Conservation (phyloP, 2,888 invertebrate species). For the Sinotaia quadrata region DNA sequence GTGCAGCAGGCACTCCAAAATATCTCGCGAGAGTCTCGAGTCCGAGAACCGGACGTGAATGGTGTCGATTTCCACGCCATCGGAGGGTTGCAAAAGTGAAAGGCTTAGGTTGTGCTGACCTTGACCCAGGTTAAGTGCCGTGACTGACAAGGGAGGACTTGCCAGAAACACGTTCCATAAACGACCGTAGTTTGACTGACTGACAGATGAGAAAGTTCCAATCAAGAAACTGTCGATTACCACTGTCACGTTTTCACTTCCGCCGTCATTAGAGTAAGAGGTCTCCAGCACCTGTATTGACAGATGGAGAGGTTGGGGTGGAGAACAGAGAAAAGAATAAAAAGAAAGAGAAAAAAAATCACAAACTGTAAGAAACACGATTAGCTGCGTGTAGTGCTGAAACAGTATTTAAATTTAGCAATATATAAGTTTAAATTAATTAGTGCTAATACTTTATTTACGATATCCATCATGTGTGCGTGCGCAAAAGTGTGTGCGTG, state of each 20-base stretch:
- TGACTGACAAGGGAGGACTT: constrained; percentile 6
- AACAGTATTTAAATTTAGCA: no score
- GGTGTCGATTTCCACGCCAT: constrained; percentile 53
- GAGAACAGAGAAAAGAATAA: no score
- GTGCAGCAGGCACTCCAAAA: constrained; percentile 44
- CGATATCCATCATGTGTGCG: no score
- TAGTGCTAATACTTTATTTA: no score
- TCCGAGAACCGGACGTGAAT: constrained; percentile 37
- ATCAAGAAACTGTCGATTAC: constrained; percentile 11
- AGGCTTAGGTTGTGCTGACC: constrained; percentile 21
- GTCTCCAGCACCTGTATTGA: constrained; percentile 18
- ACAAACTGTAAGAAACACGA: no score
- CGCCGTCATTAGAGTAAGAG: constrained; percentile 34
- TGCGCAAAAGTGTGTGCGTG: no score
- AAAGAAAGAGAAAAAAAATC: not conserved
- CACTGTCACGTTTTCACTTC: constrained; percentile 12
- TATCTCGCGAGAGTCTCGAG: constrained; percentile 31
- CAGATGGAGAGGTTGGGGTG: no score
- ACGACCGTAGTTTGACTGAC: constrained; percentile 8
- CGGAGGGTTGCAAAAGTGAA: constrained; percentile 17
- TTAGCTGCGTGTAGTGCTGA: no score
- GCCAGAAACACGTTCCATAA: constrained; percentile 33
- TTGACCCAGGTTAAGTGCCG: not conserved
- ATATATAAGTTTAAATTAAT: no score
- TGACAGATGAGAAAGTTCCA: constrained; percentile 26